phyloP scores from a whole-genome alignment of 2,888 invertebrate genomes.

The Diachrysia chrysitis region DNA sequence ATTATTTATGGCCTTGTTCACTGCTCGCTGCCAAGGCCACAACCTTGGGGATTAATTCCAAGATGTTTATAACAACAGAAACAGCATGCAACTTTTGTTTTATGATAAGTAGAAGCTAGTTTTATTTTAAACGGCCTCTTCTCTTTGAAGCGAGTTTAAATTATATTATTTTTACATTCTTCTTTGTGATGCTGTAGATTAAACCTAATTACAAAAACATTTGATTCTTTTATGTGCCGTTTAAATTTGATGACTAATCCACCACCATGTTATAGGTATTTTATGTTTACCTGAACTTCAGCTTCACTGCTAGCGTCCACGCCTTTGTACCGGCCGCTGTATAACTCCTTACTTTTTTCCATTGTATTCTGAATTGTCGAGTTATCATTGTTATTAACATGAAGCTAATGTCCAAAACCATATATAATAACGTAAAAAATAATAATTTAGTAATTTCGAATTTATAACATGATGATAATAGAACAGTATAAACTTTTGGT shows the following conservation, averaged over 20 bases:
- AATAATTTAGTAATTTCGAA: too few relatives aligned
- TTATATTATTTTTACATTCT: too few relatives aligned
- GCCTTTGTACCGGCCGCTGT: conserved; percentile 59
- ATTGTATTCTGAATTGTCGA: conserved; percentile 66
- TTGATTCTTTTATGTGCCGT: too few relatives aligned
- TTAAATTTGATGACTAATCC: too few relatives aligned
- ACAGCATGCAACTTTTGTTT: conserved; percentile 29
- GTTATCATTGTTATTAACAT: conserved; percentile 12
- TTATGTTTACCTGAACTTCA: conserved; percentile 73
- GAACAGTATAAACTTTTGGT: not conserved
- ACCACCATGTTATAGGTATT: not conserved
- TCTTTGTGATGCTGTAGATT: too few relatives aligned
- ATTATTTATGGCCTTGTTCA: conserved; percentile 42
- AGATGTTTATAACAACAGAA: conserved; percentile 32
- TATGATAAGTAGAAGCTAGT: conserved; percentile 38
- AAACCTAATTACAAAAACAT: too few relatives aligned
- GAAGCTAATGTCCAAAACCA: conserved; percentile 17
- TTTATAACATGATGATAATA: too few relatives aligned
- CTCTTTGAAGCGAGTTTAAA: too few relatives aligned
- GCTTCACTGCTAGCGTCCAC: conserved; percentile 69
- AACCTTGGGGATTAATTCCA: conserved; percentile 22
- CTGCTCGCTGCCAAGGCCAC: conserved; percentile 29
- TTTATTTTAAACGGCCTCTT: conserved; percentile 16
- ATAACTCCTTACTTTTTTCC: conserved; percentile 72
- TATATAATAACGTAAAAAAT: too few relatives aligned